A percentile compares a stretch with the other conserved stretches of the same genome.
Conservation (phyloP, 2,113 vertebrate species). For the Pagrus major region DNA sequence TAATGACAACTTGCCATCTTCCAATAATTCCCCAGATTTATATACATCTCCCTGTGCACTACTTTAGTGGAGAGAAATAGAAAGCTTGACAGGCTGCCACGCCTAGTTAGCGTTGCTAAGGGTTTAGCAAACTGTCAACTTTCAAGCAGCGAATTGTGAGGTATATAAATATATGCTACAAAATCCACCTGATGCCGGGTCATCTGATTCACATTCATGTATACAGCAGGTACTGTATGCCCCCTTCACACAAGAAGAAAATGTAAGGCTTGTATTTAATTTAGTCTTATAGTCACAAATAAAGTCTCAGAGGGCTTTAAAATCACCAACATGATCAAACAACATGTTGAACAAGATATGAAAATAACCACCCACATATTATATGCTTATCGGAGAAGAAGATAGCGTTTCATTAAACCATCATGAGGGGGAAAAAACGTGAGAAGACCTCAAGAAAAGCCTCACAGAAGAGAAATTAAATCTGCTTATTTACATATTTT, state of each 20-base stretch:
- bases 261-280: neutral
- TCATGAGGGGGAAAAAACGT: neutral
- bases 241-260: neutral
- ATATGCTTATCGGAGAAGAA: neutral
- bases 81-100: no score
- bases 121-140: no score
- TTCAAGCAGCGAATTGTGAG: no score
- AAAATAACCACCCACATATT: neutral
- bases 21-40: neutral
- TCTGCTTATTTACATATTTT: slow-evolving; percentile 18
- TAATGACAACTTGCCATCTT: no score
- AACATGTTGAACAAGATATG: neutral
- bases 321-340: neutral
- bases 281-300: neutral
- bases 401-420: neutral
- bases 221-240: no score
- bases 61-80: no score
- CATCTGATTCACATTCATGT: no score
- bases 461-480: neutral
- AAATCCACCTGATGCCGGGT: no score
- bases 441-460: neutral
- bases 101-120: no score
- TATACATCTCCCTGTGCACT: no score
- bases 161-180: no score
- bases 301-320: neutral